Base-by-base conservation (phyloP, 2,888 invertebrate genomes). In the Sinopyrophorus schimmeli region DNA sequence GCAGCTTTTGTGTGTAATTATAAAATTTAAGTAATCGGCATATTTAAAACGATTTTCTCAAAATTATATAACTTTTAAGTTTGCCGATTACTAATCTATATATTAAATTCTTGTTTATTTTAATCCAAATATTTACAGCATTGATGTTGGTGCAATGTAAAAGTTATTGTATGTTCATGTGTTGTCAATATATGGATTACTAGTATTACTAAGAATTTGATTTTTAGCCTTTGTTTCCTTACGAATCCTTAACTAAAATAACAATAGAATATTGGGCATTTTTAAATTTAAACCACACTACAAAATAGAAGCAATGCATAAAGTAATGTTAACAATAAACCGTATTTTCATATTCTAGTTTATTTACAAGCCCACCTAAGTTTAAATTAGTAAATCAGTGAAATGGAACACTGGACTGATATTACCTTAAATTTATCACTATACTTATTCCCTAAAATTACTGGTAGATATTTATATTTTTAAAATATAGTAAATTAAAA, bases 161-260 rank as follows among this genome's bases (percentile, higher is more conserved):
- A 62, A 61, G 59, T 48, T 52, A 51, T 47, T 56, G 53, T 61
- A 64, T 66, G 61, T 64, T 55, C 53, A 63, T 63, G 63, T 68
- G 64, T 69, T 68, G 68, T 70, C 63, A 71, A 71, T 71, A 71
- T 71, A 71, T 71, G 69, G 69, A 70, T 69, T 69, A 65, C 62
- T 61, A 63, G 68, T n/a, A 66, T 64, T 60, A 57, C 54, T 28
- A 41, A 28, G 24, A 47, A 55, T 53, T 55, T 57, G 53, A 46
- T 55, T 57, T 46, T 43, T 35, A 21, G 53, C 46, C 53, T 38
- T 47, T 41, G 54, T 47, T 57, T 41, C 40, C 42, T 52, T 55
- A 50, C 46, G 17, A 31, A 30, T 34, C 17, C 27, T 12, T 7
- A 41, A 16, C 27, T 43, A 26, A 27, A 41, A 27, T 48, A 21